These are phyloP conservation scores for Pectinophora gossypiella DNA, from an alignment of 1,140 invertebrate species.

Conservation along the genomic window DNA sequence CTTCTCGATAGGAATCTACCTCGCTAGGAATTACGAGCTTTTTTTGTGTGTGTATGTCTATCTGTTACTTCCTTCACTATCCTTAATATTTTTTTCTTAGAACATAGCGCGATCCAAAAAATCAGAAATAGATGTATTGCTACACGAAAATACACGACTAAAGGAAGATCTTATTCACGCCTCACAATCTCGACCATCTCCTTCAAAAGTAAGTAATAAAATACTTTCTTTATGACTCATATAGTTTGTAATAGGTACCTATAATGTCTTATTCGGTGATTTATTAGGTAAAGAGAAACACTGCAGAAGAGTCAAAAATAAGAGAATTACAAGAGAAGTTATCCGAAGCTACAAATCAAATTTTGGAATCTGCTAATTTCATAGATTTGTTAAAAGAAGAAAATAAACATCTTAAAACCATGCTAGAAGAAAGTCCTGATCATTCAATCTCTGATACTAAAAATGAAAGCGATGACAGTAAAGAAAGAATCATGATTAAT, in stretches of 20 bases:
- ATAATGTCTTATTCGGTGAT: background rate
- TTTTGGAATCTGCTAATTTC: constrained; percentile 62
- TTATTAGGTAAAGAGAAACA: constrained; percentile 50
- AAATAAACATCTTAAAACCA: constrained; percentile 41
- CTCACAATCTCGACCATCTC: constrained; percentile 13
- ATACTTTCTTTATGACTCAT: background rate
- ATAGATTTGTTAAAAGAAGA: constrained; percentile 51
- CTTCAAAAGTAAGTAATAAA: constrained; percentile 21
- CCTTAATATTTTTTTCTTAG: constrained; percentile 55
- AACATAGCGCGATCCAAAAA: constrained; percentile 80
- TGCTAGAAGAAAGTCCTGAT: constrained; percentile 37
- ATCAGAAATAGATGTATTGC: constrained; percentile 76
- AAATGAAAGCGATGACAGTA: constrained; percentile 54
- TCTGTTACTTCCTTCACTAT: too few species aligned
- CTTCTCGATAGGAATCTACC: too few species aligned
- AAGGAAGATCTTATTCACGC: constrained; percentile 31
- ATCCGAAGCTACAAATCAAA: constrained; percentile 81
- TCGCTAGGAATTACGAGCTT: too few species aligned
- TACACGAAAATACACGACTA: constrained; percentile 56
- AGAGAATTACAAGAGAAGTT: constrained; percentile 81
- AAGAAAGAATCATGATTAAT: constrained; percentile 45
- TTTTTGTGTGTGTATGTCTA: too few species aligned
- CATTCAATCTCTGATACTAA: constrained; percentile 32
- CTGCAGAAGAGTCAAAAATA: constrained; percentile 80
- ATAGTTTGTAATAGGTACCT: background rate